Evolutionary conservation across 1,140 invertebrate species (phyloP), one percentile per base, ranked within the genome.

Genomic region (Cataglyphis hispanica): DNA sequence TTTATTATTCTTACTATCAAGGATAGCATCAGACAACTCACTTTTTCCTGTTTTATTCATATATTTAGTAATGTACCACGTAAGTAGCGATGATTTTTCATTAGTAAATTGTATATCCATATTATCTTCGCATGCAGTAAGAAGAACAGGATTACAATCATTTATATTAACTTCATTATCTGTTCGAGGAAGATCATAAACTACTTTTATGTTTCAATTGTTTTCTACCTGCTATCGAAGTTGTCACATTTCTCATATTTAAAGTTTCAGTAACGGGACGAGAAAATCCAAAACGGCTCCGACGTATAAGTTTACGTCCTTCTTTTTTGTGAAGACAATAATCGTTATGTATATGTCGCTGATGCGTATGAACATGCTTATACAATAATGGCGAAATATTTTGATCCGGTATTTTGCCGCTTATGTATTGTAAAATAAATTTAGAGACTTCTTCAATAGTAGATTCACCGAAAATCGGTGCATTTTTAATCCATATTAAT

Each of bases 361-460:
- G 40, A 43, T 43, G 40, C 40, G 40, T 10, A 11, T 43, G 10
- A 43, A 43, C 40, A 7, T 10, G 66, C 8, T 3, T 37, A 1
- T 74, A 25, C 7, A 74, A 58, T 74, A 58, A 58, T 25, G 70
- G 46, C 1, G n/a, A 34, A 34, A 74, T 37, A 16, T 37, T 74
- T 74, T 74, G n/a, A 8, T 58, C 31, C 19, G 50, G 31, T n/a
- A 46, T 27, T 50, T 25, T 74, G 22, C 50, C 58, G 0, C 27
- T 74, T 74, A 74, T 22, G 37, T 74, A 2, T 74, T 74, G 70
- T 37, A 37, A 74, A 74, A 74, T 74, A 58, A 74, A 74, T 58
- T 58, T 53, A 11, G 43, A 53, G 7, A 70, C 27, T 53, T 70
- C 19, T 53, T 70, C 27, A 2, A 5, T 11, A 16, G 50, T 37